phyloP scores from a whole-genome alignment of 2,888 invertebrate genomes.

The Trypoxylon attenuatum region DNA sequence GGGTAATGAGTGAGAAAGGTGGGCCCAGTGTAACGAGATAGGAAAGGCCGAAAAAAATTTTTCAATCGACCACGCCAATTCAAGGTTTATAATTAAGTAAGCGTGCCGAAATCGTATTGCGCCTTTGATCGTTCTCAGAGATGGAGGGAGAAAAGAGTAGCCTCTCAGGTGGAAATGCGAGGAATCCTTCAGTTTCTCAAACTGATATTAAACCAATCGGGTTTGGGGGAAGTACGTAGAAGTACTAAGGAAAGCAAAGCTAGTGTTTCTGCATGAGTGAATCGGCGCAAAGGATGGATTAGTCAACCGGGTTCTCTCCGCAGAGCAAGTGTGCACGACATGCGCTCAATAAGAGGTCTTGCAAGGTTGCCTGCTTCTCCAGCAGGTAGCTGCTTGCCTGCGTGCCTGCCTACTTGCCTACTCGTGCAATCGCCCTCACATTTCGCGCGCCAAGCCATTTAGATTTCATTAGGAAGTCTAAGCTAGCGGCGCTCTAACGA shows the following conservation, averaged over 20 bases:
- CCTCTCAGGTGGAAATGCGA: no score
- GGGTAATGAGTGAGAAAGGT: conserved; percentile 49
- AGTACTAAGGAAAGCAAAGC: no score
- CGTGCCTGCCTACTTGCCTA: no score
- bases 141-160: no score
- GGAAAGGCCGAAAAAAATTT: conserved; percentile 10
- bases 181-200: no score
- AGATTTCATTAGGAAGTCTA: conserved; percentile 60
- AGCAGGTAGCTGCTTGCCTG: conserved; percentile 14
- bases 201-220: no score
- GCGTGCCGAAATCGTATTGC: no score
- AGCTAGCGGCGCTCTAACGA: conserved; percentile 52
- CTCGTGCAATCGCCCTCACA: conserved; percentile 28
- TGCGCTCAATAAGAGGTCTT: conserved; percentile 44
- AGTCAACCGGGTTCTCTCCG: conserved; percentile 51
- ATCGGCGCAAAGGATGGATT: conserved; percentile 53
- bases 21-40: conserved; percentile 17
- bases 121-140: no score
- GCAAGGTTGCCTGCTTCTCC: conserved; percentile 43
- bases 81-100: no score
- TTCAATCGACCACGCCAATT: background rate
- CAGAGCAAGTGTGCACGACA: conserved; percentile 32
- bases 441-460: conserved; percentile 39
- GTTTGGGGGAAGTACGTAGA: no score
- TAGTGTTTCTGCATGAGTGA: conserved; percentile 32